Conservation (phyloP, 2,888 invertebrate species). For the Epinotia ramella region DNA sequence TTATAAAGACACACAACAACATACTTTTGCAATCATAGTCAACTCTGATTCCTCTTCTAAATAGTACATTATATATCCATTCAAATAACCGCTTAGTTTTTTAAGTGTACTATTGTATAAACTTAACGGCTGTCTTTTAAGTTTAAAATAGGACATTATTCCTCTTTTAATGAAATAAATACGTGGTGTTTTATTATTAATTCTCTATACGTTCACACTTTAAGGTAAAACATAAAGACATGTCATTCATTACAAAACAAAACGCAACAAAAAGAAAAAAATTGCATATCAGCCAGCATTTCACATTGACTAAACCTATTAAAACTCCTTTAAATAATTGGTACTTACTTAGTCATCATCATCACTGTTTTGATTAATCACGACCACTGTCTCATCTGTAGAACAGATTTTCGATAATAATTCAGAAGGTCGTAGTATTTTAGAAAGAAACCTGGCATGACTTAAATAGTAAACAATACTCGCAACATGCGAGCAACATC, state of each 20-base stretch:
- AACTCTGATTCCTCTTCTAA: neutral
- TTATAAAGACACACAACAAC: neutral
- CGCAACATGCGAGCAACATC: conserved; percentile 4
- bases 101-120: neutral
- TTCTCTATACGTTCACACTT: neutral
- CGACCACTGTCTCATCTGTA: no score
- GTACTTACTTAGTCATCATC: no score
- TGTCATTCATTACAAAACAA: no score
- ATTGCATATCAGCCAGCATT: no score
- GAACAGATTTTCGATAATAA: no score
- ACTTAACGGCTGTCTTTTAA: neutral
- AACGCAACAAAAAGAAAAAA: no score
- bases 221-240: conserved; percentile 1
- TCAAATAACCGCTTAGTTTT: neutral
- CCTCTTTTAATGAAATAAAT: neutral
- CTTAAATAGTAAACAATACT: neutral
- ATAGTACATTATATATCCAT: neutral
- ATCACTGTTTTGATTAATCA: no score
- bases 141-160: neutral
- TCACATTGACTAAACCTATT: no score
- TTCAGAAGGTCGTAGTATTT: no score
- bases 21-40: no score
- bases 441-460: no score
- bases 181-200: neutral
- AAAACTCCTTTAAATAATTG: no score